Evolutionary conservation across 2,113 vertebrate species (phyloP).

Genomic region (Alexandromys fortis): DNA sequence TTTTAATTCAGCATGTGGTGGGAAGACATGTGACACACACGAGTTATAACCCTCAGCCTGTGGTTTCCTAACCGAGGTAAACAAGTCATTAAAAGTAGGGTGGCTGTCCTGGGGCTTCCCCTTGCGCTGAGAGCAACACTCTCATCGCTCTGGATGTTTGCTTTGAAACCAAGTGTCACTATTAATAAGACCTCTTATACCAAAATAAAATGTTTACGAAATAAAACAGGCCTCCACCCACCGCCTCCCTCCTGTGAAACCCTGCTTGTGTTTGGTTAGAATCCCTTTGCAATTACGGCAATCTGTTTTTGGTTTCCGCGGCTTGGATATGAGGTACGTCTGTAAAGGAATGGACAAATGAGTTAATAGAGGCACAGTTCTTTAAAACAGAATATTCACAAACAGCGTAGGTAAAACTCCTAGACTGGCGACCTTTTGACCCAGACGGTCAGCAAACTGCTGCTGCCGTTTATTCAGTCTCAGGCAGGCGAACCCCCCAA

Average conservation of each 20-base stretch:
- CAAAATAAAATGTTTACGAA: slow-evolving; percentile 68
- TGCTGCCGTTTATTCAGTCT: not conserved
- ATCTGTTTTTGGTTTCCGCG: slow-evolving; percentile 55
- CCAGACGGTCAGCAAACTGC: not conserved
- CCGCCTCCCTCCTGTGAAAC: slow-evolving; percentile 8
- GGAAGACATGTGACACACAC: not conserved
- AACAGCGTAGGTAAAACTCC: not conserved
- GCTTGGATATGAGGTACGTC: not conserved
- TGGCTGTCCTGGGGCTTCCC: slow-evolving; percentile 23
- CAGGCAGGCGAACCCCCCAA: not conserved
- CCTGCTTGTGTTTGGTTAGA: not conserved
- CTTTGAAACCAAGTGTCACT: slow-evolving; percentile 46
- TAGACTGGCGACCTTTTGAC: not conserved
- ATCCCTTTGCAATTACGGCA: slow-evolving; percentile 41
- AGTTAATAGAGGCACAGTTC: slow-evolving; percentile 22
- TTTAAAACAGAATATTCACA: slow-evolving; percentile 47
- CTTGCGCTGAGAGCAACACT: not conserved
- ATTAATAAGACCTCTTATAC: slow-evolving; percentile 65
- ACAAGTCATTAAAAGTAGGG: slow-evolving; percentile 49
- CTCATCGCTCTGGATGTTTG: not conserved
- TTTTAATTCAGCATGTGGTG: slow-evolving; percentile 35
- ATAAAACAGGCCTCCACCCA: slow-evolving; percentile 7
- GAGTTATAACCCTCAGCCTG: not conserved
- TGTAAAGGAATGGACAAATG: not conserved
- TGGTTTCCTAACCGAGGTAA: slow-evolving; percentile 30